phyloP scores from a whole-genome alignment of 2,797 vertebrate genomes.

The Syngnathus acus region DNA sequence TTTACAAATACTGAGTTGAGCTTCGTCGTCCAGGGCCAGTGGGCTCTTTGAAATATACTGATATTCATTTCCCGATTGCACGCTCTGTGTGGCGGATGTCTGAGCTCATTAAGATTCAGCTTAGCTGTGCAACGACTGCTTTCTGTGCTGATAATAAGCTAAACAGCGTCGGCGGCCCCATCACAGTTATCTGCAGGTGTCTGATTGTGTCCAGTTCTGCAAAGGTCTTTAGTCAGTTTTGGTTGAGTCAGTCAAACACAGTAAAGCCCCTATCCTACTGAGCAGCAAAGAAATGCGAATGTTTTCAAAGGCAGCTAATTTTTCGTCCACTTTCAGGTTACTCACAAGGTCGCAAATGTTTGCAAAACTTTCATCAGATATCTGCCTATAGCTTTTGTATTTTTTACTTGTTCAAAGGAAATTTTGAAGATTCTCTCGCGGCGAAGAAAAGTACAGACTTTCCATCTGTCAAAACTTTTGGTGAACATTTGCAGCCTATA shows the following conservation, averaged over 20 bases:
- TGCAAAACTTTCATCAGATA: too few species aligned
- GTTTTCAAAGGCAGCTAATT: too few species aligned
- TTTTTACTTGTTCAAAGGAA: too few species aligned
- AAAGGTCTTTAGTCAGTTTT: constrained; percentile 21
- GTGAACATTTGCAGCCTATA: too few species aligned
- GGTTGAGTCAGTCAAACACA: constrained; percentile 17
- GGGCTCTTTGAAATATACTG: constrained; percentile 45
- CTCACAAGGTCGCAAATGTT: too few species aligned
- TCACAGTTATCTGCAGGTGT: constrained; percentile 53
- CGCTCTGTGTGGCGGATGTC: constrained; percentile 38
- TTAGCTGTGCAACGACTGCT: constrained; percentile 41
- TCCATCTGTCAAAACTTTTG: not conserved
- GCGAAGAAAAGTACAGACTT: too few species aligned
- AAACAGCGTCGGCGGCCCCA: constrained; percentile 40
- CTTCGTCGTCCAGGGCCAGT: constrained; percentile 17
- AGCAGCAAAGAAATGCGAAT: too few species aligned
- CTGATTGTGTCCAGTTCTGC: constrained; percentile 41
- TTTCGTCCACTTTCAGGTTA: too few species aligned
- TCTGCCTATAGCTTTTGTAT: too few species aligned
- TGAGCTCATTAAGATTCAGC: constrained; percentile 48
- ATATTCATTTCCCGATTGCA: constrained; percentile 39
- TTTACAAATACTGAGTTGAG: constrained; percentile 27
- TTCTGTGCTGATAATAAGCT: constrained; percentile 55
- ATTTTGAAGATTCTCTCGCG: too few species aligned
- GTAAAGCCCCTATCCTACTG: constrained; percentile 1